Percentiles rank a stretch among this genome's conserved stretches.
These are phyloP conservation scores for Boloria euphrosyne DNA, from an alignment of 2,888 invertebrate genomes.

Conservation along the genomic window DNA sequence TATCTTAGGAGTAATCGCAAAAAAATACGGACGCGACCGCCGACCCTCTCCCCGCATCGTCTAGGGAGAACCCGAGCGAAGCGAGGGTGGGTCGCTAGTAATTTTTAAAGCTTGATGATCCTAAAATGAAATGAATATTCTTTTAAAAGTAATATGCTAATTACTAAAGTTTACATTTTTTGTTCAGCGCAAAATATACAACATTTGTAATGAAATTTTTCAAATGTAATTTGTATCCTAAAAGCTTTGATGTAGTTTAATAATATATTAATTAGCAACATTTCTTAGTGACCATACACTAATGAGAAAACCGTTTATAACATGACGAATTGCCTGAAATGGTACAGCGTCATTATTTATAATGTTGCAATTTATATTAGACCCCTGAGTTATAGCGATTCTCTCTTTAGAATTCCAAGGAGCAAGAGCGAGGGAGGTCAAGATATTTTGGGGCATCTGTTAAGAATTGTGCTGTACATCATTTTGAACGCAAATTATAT, in stretches of 20 bases:
- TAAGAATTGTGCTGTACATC: slow-evolving; percentile 63
- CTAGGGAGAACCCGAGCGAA: no score
- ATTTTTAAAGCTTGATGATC: no score
- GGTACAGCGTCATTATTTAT: slow-evolving; percentile 64
- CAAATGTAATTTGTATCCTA: no score
- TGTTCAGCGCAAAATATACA: no score
- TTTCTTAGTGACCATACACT: slow-evolving; percentile 41
- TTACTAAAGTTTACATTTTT: no score
- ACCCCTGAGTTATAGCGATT: slow-evolving; percentile 40
- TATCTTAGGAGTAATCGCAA: no score
- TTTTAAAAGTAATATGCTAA: no score
- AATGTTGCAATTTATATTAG: slow-evolving; percentile 54
- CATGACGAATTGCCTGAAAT: slow-evolving; percentile 60
- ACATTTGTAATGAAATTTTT: no score
- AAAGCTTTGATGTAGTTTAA: neutral
- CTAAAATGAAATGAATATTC: no score
- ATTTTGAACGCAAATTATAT: slow-evolving; percentile 65
- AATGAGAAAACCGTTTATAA: slow-evolving; percentile 70
- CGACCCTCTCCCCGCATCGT: no score
- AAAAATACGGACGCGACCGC: no score
- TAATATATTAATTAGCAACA: neutral
- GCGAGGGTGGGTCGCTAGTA: no score
- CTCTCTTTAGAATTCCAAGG: slow-evolving; percentile 8
- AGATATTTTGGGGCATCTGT: slow-evolving; percentile 53
- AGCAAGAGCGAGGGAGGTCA: slow-evolving; percentile 44